A percentile compares a stretch with the other conserved stretches of the same genome.
Evolutionary conservation across 2,888 invertebrate species (phyloP).

Genomic region (Troides oblongomaculatus): DNA sequence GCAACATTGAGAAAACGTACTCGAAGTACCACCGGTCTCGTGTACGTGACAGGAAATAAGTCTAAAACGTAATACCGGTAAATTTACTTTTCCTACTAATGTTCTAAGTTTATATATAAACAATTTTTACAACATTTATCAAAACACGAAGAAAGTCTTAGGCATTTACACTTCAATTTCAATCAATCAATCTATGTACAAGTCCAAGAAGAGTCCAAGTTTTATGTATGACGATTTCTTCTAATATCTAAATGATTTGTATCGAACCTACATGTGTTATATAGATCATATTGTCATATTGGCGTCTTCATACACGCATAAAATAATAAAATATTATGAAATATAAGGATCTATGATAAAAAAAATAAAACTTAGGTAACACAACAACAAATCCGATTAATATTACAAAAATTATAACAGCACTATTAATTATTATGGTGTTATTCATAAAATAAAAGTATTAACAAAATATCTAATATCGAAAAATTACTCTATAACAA

Average conservation of each 20-base stretch:
- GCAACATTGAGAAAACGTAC: slow-evolving; percentile 28
- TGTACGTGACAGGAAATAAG: slow-evolving; percentile 66
- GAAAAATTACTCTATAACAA: background rate
- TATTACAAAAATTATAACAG: background rate
- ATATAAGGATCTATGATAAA: too few species aligned
- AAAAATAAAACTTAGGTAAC: too few species aligned
- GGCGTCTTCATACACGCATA: too few species aligned
- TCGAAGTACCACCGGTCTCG: slow-evolving; percentile 19
- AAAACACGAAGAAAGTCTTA: too few species aligned
- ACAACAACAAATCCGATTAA: too few species aligned
- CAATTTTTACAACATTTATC: background rate
- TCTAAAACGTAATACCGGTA: slow-evolving; percentile 54
- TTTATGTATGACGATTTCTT: too few species aligned
- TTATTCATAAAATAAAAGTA: background rate
- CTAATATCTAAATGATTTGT: too few species aligned
- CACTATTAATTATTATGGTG: background rate
- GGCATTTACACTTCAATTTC: background rate
- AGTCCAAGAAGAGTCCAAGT: too few species aligned
- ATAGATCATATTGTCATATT: too few species aligned
- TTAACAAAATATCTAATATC: background rate
- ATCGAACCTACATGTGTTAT: too few species aligned
- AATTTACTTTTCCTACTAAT: slow-evolving; percentile 54
- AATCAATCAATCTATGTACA: background rate
- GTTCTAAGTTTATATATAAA: background rate
- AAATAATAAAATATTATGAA: too few species aligned